Percentiles rank a stretch among this genome's conserved stretches.
Evolutionary conservation across 2,888 invertebrate species (phyloP).

Genomic region (Panorpa germanica): DNA sequence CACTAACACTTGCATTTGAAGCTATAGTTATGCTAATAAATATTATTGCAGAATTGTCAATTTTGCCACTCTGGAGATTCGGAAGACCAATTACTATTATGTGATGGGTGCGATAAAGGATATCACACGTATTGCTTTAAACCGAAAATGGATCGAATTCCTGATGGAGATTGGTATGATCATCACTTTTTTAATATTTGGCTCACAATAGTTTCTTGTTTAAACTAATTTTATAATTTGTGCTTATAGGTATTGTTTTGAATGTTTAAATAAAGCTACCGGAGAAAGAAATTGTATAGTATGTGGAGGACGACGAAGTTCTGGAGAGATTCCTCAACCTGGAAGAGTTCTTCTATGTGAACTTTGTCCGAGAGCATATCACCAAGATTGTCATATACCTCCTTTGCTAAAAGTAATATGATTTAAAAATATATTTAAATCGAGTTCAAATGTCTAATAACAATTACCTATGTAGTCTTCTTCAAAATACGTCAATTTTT

Average conservation of each 20-base stretch:
- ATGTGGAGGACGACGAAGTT: conserved; percentile 57
- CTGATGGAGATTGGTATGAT: conserved; percentile 85
- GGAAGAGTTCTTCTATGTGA: conserved; percentile 68
- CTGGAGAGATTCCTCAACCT: conserved; percentile 32
- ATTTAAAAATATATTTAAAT: neutral
- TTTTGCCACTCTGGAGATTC: conserved; percentile 93
- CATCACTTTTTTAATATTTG: conserved; percentile 5
- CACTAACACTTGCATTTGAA: conserved; percentile 1
- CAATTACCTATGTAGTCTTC: neutral
- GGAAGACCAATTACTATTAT: conserved; percentile 83
- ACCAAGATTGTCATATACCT: conserved; percentile 84
- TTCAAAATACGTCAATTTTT: no score
- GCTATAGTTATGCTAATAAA: conserved; percentile 11
- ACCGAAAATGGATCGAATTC: conserved; percentile 89
- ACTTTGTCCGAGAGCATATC: conserved; percentile 78
- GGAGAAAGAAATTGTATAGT: conserved; percentile 88
- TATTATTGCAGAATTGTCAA: conserved; percentile 71
- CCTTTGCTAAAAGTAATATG: conserved; percentile 48
- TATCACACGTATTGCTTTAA: conserved; percentile 98
- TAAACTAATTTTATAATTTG: neutral
- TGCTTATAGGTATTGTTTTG: conserved; percentile 71
- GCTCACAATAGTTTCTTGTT: neutral
- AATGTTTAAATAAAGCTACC: conserved; percentile 84
- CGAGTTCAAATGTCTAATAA: no score
- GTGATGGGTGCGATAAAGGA: conserved; percentile 96